phyloP scores from a whole-genome alignment of 2,888 invertebrate genomes.

The Thelaira solivaga region DNA sequence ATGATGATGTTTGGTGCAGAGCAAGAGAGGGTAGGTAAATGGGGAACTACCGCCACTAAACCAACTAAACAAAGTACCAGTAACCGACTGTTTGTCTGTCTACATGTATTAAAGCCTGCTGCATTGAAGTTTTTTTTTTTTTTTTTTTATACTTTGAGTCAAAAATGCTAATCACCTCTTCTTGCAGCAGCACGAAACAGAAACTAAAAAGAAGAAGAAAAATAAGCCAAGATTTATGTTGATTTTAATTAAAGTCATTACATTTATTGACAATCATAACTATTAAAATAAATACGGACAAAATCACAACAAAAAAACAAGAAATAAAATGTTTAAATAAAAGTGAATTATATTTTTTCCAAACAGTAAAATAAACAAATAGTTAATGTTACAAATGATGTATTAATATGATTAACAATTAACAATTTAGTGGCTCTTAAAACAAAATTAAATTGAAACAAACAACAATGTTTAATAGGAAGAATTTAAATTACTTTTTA shows the following conservation, averaged over 20 bases:
- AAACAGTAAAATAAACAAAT: slow-evolving; percentile 1
- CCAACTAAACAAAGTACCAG: not conserved
- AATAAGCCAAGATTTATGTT: slow-evolving; percentile 53
- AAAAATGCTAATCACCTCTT: not conserved
- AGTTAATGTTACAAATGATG: not conserved
- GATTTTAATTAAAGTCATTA: slow-evolving; percentile 61
- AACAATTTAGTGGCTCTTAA: not conserved
- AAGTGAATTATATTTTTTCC: slow-evolving; percentile 16
- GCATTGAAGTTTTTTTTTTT: not conserved
- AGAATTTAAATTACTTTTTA: too few relatives aligned
- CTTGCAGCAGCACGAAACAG: slow-evolving; percentile 42
- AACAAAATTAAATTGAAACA: too few relatives aligned
- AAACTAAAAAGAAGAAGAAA: not conserved
- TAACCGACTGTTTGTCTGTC: not conserved
- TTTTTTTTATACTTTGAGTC: not conserved
- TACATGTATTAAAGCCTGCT: not conserved
- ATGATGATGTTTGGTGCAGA: not conserved
- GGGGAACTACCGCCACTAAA: not conserved
- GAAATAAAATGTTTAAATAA: slow-evolving; percentile 42
- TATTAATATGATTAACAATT: slow-evolving; percentile 15
- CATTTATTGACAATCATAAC: slow-evolving; percentile 58
- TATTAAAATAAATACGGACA: slow-evolving; percentile 41
- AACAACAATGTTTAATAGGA: too few relatives aligned
- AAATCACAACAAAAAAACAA: slow-evolving; percentile 3
- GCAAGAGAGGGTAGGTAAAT: not conserved